phyloP scores from a whole-genome alignment of 2,797 vertebrate species.

The Vultur gryphus region DNA sequence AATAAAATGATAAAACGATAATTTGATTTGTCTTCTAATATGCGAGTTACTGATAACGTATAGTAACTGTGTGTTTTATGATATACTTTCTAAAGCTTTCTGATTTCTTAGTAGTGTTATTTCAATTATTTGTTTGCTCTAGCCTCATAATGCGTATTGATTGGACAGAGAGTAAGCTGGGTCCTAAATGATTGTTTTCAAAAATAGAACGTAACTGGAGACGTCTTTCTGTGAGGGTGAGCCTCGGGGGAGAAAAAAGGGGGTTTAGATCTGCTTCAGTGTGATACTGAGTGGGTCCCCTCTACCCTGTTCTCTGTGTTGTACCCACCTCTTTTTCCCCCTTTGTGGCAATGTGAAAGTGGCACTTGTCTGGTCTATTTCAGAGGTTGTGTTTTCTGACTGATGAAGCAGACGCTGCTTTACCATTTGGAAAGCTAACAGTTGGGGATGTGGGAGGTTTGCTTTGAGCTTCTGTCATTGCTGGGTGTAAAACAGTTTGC shows the following conservation, averaged over 20 bases:
- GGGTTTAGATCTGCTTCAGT: rapidly evolving
- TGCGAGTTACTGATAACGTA: background rate
- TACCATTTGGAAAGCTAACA: background rate
- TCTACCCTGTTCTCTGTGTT: rapidly evolving
- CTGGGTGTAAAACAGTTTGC: background rate
- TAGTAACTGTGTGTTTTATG: too few relatives aligned
- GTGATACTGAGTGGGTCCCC: background rate
- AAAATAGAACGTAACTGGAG: rapidly evolving
- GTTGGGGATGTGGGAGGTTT: background rate
- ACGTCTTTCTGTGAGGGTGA: rapidly evolving
- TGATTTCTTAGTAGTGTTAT: background rate
- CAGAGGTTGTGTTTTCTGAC: rapidly evolving
- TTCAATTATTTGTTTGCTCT: background rate
- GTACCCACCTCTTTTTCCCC: background rate
- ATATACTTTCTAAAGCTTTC: background rate
- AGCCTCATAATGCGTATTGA: rapidly evolving
- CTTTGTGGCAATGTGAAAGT: background rate
- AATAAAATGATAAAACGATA: background rate
- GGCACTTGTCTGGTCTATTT: rapidly evolving
- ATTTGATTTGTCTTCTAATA: background rate
- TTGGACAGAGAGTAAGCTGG: background rate
- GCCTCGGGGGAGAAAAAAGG: too few relatives aligned
- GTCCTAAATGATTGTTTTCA: background rate
- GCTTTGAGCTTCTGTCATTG: background rate
- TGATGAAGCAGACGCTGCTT: background rate